Percentiles rank a stretch among this genome's conserved stretches.
These are phyloP conservation scores for Argynnis bischoffii DNA, from an alignment of 2,888 invertebrate species.

Conservation along the genomic window DNA sequence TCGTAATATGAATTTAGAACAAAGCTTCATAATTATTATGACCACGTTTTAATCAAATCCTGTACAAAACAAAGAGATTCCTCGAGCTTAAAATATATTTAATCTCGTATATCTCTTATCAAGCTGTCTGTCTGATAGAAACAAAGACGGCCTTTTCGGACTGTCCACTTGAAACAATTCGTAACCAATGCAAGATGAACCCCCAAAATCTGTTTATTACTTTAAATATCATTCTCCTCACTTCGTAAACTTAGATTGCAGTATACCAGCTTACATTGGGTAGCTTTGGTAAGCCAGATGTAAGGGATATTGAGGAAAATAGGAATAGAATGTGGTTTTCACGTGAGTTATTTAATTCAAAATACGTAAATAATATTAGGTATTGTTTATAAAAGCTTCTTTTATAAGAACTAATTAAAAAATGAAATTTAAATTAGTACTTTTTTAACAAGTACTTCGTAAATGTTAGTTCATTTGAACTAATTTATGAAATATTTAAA, in stretches of 20 bases:
- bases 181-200: background rate
- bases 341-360: background rate
- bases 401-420: too few relatives aligned
- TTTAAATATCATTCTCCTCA: background rate
- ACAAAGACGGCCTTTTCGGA: constrained; percentile 8
- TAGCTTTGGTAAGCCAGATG: background rate
- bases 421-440: too few relatives aligned
- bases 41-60: constrained; percentile 25
- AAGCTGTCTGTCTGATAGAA: constrained; percentile 10
- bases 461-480: too few relatives aligned
- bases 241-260: background rate
- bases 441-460: too few relatives aligned
- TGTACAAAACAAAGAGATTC: constrained; percentile 21
- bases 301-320: constrained; percentile 1
- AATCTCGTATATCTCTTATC: constrained; percentile 13
- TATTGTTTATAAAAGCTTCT: too few relatives aligned
- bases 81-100: background rate
- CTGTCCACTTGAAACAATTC: background rate
- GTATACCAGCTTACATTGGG: background rate
- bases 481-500: too few relatives aligned
- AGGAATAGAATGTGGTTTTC: background rate
- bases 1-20: constrained; percentile 8
- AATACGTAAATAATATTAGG: too few relatives aligned
- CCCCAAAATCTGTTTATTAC: background rate
- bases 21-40: constrained; percentile 13